Evolutionary conservation across 1,140 invertebrate species (phyloP).

Genomic region (Drosophila burlai): DNA sequence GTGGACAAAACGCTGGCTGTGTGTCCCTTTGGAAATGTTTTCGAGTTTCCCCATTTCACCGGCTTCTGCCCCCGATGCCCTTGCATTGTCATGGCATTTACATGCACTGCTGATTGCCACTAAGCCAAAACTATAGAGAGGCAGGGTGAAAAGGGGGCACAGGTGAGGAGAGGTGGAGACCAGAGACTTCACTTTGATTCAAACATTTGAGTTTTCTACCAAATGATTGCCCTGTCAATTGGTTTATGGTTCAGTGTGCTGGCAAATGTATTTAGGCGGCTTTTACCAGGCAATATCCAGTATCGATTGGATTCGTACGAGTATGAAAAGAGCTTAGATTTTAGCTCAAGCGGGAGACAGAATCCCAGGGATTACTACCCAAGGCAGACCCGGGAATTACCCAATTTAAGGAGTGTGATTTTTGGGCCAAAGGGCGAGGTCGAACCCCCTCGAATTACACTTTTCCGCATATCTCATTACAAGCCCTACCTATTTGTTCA

Average conservation of each 20-base stretch:
- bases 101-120: conserved; percentile 76
- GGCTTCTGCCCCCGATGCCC: not conserved
- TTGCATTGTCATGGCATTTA: conserved; percentile 80
- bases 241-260: conserved; percentile 78
- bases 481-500: conserved; percentile 70
- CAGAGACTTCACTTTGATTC: conserved; percentile 64
- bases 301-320: conserved; percentile 26
- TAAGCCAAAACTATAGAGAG: conserved; percentile 63
- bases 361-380: conserved; percentile 10
- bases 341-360: conserved; percentile 6
- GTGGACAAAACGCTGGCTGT: conserved; percentile 62
- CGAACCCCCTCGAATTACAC: conserved; percentile 10
- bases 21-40: conserved; percentile 58
- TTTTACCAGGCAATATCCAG: conserved; percentile 46
- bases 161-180: conserved; percentile 1
- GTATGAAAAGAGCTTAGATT: conserved; percentile 16
- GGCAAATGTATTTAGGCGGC: conserved; percentile 66
- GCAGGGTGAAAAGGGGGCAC: conserved; percentile 2
- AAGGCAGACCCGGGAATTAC: conserved; percentile 5
- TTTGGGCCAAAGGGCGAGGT: too few relatives aligned
- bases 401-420: not conserved
- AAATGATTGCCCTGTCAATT: conserved; percentile 80
- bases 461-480: conserved; percentile 72
- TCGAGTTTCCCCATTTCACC: conserved; percentile 36
- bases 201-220: conserved; percentile 63